Conservation (phyloP, 2,113 vertebrate genomes). For the Lepidothrix coronata region DNA sequence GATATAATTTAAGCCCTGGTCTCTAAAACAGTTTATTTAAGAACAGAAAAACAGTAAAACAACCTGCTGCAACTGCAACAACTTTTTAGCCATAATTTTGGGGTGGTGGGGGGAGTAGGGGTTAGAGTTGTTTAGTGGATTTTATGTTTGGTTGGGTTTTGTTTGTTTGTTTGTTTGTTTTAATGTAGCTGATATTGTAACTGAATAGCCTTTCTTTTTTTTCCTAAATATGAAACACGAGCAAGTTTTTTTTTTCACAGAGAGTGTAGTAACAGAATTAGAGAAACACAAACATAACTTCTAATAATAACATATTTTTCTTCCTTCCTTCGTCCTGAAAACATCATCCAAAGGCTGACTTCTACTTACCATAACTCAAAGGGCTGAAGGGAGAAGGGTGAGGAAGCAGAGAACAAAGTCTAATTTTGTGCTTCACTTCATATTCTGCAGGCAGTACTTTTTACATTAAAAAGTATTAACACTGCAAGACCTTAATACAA, state of each 20-base stretch:
- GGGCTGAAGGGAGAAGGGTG: neutral
- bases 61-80: neutral
- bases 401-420: neutral
- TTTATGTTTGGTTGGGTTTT: neutral
- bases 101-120: no score
- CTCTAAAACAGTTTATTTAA: neutral
- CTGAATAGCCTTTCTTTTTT: neutral
- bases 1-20: neutral
- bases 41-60: neutral
- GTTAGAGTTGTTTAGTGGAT: neutral
- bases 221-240: neutral
- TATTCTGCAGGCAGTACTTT: neutral
- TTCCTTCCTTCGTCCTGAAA: neutral
- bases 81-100: neutral
- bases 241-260: neutral
- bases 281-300: neutral
- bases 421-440: neutral
- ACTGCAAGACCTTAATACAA: neutral
- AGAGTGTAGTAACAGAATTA: neutral
- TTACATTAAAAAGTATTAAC: neutral
- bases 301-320: neutral
- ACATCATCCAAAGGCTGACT: neutral
- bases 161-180: neutral
- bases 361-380: neutral
- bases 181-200: neutral